Evolutionary conservation across 2,888 invertebrate species (phyloP), one percentile per base, ranked within the genome.

Genomic region (Tineola bisselliella): DNA sequence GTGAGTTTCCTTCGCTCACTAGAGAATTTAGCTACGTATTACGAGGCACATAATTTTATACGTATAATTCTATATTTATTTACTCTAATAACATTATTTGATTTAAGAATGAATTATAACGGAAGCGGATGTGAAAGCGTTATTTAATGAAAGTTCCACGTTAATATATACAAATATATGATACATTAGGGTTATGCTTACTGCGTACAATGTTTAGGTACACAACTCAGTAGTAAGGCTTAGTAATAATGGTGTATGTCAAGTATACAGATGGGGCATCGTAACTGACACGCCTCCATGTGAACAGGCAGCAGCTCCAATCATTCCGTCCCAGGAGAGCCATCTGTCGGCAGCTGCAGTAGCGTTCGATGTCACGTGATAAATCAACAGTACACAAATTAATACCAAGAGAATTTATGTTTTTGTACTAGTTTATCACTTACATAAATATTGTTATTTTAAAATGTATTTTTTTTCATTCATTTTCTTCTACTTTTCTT

Each of bases 281-380:
- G 48, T 48, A 48, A 48, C 13, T 48, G 48, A 48, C 48, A 48
- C 48, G 48, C 2, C n/a, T 48, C 48, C 48, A 48, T 48, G 48
- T 25, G 25, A 54, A 54, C 25, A 25, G 25, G 25, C 25, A 25
- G 18, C 54, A 25, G 19, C 12, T 18, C 18, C 54, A 18, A 54
- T 54, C 54, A 54, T 25, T 25, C 15, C 48, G 48, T 18, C 54
- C 54, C 54, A 11, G 10, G 54, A 54, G 54, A 54, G 11, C 54
- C 54, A 25, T 25, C 19, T 25, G 54, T 54, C 54, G 54, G 25
- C 54, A 25, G 10, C 54, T 25, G 19, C 54, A 25, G 15, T 25
- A 18, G 25, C 54, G 6, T 54, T 25, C 17, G 54, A 18, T 54
- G 54, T 54, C 54, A 54, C 54, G 48, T 48, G 17, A 48, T 48